Base-by-base conservation (phyloP, 2,888 invertebrate genomes). In the Ligdia adustata region DNA sequence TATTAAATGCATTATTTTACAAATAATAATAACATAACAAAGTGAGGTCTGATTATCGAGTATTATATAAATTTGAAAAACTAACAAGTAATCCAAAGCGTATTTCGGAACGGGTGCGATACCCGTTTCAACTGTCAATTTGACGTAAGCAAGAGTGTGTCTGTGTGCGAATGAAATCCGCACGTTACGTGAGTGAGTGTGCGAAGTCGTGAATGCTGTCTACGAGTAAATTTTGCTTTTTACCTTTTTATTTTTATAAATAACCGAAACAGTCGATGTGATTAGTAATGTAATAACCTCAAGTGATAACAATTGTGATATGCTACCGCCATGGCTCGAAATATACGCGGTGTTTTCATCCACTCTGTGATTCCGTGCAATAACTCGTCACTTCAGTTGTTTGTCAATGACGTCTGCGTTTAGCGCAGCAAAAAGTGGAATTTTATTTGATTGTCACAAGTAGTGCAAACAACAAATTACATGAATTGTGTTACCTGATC, bases 401-500 rank as follows among this genome's bases (percentile, higher is more conserved):
- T 89, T 90, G 90, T 86, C 88, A 89, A 86, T 90, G 90, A 90
- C 90, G 90, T 89, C 85, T 89, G 85, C 87, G 88, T 87, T 88
- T 88, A 89, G 90, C 86, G 86, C 83, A 85, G 86, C 85, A 79
- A 89, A 88, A 87, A 89, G 89, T 87, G 84, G 85, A 87, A 79
- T 86, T 88, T 82, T 85, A 82, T 79, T 87, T 82, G 81, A 87
- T 87, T 82, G 87, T 88, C 86, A 89, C 88, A 83, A 87, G 75
- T 85, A 85, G 86, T 90, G 88, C 74, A 82, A 87, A 81, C 75
- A 73, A 77, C 83, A 52, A 82, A 81, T 81, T 75, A 75, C 73
- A 79, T 67, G 75, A 75, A 78, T 85, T 77, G 88, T 87, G 85
- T 73, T 80, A 77, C 69, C 79, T 76, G 79, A 80, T 84, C 76